These are phyloP conservation scores for Hirtodrosophila trivittata DNA, from an alignment of 2,888 invertebrate genomes.

Conservation along the genomic window DNA sequence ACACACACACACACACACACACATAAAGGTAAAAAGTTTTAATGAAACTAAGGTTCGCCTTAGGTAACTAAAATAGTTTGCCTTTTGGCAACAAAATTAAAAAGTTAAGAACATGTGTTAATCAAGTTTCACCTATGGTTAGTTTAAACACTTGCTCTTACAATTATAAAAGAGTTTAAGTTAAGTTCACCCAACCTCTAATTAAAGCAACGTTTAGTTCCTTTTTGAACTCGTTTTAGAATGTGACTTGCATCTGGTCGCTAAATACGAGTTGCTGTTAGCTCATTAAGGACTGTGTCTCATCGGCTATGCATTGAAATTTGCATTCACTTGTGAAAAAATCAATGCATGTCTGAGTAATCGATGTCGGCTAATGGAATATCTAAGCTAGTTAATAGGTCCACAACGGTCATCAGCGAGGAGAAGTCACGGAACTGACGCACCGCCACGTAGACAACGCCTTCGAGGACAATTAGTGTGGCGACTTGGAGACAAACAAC, in stretches of 20 bases:
- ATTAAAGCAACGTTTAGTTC: no score
- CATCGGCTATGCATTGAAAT: slow-evolving; percentile 79
- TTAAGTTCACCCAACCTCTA: no score
- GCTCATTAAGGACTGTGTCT: slow-evolving; percentile 65
- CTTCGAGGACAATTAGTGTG: slow-evolving; percentile 61
- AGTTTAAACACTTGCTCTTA: no score
- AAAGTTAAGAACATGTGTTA: no score
- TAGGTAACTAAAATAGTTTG: no score
- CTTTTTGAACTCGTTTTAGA: no score
- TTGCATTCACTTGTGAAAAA: slow-evolving; percentile 76
- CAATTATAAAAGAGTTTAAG: no score
- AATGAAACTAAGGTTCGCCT: neutral
- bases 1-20: no score
- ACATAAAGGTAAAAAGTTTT: slow-evolving; percentile 1
- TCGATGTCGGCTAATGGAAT: slow-evolving; percentile 76
- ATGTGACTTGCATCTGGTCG: neutral
- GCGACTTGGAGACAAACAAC: slow-evolving; percentile 61
- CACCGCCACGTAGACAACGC: slow-evolving; percentile 8
- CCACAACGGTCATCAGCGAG: slow-evolving; percentile 17
- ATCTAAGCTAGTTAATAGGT: slow-evolving; percentile 76
- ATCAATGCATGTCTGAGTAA: slow-evolving; percentile 79
- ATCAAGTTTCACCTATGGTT: no score
- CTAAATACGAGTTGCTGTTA: slow-evolving; percentile 29
- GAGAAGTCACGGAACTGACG: slow-evolving; percentile 7
- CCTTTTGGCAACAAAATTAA: no score